phyloP scores from a whole-genome alignment of 2,113 vertebrate species.

The Colinus virginianus region DNA sequence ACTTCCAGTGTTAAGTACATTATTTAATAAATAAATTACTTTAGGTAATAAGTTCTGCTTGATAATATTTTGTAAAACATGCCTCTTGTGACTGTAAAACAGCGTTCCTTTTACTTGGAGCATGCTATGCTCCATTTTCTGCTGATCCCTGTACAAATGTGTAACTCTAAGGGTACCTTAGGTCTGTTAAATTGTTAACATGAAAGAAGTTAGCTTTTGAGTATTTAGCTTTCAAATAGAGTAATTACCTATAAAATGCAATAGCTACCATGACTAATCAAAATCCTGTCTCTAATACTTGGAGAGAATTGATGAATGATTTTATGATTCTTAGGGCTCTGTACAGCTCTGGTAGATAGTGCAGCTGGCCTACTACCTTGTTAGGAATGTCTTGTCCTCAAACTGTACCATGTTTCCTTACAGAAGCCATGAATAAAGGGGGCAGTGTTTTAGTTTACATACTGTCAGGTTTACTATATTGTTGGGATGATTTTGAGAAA shows the following conservation, averaged over 20 bases:
- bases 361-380: neutral
- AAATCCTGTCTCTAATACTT: neutral
- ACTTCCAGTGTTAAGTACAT: neutral
- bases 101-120: neutral
- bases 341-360: neutral
- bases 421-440: neutral
- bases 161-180: neutral
- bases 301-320: too few species aligned
- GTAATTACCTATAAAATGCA: neutral
- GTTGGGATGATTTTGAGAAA: neutral
- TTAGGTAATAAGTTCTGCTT: too few species aligned
- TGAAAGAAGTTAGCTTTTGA: neutral
- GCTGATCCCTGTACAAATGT: neutral
- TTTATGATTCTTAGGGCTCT: neutral
- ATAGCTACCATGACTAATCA: neutral
- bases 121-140: neutral
- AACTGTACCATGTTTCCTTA: neutral
- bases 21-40: neutral
- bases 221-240: too few species aligned
- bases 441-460: neutral
- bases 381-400: neutral
- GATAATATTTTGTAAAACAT: neutral
- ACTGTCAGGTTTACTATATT: neutral
- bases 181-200: neutral
- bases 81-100: neutral